phyloP scores from a whole-genome alignment of 2,113 vertebrate species.

The Picathartes gymnocephalus region DNA sequence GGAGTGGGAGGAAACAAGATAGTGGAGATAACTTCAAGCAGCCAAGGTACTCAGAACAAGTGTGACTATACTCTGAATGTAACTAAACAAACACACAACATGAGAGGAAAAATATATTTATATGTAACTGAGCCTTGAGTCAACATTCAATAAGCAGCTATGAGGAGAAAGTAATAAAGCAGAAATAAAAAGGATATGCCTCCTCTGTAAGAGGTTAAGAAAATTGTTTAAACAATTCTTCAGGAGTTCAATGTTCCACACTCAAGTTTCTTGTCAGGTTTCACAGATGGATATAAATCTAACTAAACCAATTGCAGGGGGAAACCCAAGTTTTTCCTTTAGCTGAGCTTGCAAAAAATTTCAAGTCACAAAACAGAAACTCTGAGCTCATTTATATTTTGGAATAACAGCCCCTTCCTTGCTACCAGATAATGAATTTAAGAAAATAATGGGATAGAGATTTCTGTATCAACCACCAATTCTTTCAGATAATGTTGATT shows the following conservation, averaged over 20 bases:
- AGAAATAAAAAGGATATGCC: neutral
- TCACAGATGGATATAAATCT: neutral
- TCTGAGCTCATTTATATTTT: neutral
- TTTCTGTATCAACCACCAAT: neutral
- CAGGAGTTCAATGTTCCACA: neutral
- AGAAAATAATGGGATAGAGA: neutral
- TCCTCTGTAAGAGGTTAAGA: neutral
- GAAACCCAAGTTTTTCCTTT: neutral
- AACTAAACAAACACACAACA: neutral
- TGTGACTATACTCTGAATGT: neutral
- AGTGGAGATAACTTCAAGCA: neutral
- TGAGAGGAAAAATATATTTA: neutral
- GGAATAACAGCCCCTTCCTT: neutral
- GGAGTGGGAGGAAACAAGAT: neutral
- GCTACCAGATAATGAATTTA: neutral
- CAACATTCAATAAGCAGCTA: neutral
- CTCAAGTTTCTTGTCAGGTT: neutral
- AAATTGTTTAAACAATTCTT: neutral
- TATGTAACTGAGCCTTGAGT: neutral
- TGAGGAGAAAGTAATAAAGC: neutral
- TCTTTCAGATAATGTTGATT: neutral
- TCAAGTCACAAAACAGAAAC: neutral
- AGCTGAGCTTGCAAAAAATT: neutral
- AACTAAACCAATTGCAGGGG: neutral
- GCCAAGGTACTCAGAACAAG: neutral